Evolutionary conservation across 2,797 vertebrate genomes (phyloP), one percentile per base, ranked within the genome.

Genomic region (Urocyon cinereoargenteus): DNA sequence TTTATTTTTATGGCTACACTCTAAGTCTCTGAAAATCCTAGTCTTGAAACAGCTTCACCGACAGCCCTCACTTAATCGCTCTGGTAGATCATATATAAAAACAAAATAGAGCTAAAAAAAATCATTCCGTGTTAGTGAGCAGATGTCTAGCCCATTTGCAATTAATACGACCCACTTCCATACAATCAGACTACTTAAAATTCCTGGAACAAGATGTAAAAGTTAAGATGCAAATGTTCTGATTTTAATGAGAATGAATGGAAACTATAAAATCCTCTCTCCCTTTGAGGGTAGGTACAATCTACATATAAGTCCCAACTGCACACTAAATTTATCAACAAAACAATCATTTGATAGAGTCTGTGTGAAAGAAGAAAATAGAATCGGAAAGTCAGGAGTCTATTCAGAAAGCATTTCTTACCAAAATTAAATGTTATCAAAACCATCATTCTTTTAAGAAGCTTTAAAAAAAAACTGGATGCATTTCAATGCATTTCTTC

Each of bases 131-230:
- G 97, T 95, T 77, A 97, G 95, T 1, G 97, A 98, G 98, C 98
- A 98, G 98, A 98, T 98, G 98, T 98, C 98, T 98, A 94, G 96
- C 75, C 97, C 98, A 89, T 98, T 93, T 98, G 98, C 97, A 98
- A 97, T 98, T 98, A 99, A 98, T 98, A 98, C 96, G 98, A 97
- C 98, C 97, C 98, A 98, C 97, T 98, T 98, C 97, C 97, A 98
- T 95, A 98, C 95, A 98, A 97, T 96, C 98, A 98, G 97, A 94
- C 97, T 98, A 95, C 93, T 98, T 97, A 98, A 98, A 98, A 97
- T 98, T 98, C 98, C 18, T 97, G 97, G 97, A 98, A 98, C 97
- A 96, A 98, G 96, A 98, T 96, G 97, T 97, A 97, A 98, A 98
- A 98, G 97, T 97, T 98, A 97, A 98, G 96, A 98, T 97, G 96